These are phyloP conservation scores for Telmatherina bonti DNA, from an alignment of 2,797 vertebrate genomes.

Conservation along the genomic window DNA sequence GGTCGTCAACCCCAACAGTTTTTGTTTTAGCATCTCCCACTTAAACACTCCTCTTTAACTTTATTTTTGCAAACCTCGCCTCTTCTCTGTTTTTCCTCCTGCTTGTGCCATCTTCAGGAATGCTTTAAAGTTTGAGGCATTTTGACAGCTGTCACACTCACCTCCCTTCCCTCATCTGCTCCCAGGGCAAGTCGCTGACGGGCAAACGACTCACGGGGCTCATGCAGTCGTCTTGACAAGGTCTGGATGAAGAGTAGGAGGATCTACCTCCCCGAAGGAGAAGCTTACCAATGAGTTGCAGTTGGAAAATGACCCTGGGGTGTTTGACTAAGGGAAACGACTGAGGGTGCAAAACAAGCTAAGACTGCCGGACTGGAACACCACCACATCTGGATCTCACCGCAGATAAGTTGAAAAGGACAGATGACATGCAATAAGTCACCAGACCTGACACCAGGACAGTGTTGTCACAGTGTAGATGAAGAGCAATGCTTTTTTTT, in stretches of 20 bases:
- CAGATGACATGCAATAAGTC: conserved; percentile 79
- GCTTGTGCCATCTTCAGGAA: conserved; percentile 6
- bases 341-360: conserved; percentile 20
- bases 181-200: conserved; percentile 94
- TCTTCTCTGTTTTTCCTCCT: background rate
- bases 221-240: conserved; percentile 98
- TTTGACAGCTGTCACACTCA: conserved; percentile 1
- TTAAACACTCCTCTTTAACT: background rate
- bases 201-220: conserved; percentile 97
- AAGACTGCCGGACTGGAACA: conserved; percentile 39
- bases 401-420: conserved; percentile 48
- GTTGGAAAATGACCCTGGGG: conserved; percentile 41
- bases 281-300: conserved; percentile 46
- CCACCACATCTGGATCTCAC: conserved; percentile 36
- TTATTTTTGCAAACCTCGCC: background rate
- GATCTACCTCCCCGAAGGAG: conserved; percentile 50
- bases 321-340: conserved; percentile 41
- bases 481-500: conserved; percentile 43
- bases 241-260: conserved; percentile 58
- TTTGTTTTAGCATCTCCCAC: background rate
- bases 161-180: background rate
- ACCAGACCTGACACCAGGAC: conserved; percentile 65
- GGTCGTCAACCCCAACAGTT: too few relatives aligned
- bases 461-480: conserved; percentile 53
- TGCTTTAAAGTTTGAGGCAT: conserved; percentile 15